Evolutionary conservation across 2,113 vertebrate genomes (phyloP).

Genomic region (Nipponia nippon): DNA sequence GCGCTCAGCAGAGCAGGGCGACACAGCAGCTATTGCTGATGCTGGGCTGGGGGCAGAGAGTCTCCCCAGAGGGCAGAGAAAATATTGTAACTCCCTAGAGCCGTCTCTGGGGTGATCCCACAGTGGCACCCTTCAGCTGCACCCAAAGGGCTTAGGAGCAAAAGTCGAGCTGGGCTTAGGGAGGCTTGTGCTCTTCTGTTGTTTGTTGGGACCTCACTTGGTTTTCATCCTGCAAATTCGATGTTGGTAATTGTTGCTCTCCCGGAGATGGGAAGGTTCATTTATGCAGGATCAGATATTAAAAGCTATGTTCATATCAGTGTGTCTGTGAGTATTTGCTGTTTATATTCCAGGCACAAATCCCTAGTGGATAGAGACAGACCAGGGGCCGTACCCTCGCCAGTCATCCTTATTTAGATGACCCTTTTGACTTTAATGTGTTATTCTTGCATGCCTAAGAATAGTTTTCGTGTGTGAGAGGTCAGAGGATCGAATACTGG

Average conservation of each 20-base stretch:
- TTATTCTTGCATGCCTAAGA: not conserved
- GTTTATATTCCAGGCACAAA: not conserved
- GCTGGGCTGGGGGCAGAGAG: not conserved
- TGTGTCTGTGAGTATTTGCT: not conserved
- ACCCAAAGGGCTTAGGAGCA: not conserved
- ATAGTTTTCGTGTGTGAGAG: not conserved
- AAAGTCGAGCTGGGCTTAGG: not conserved
- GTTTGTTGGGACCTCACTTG: not conserved
- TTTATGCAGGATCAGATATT: not conserved
- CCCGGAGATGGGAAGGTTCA: not conserved
- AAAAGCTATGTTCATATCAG: not conserved
- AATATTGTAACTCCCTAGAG: not conserved
- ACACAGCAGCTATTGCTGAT: fast-evolving
- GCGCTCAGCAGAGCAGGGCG: fast-evolving
- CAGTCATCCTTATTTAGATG: not conserved
- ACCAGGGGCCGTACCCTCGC: not conserved
- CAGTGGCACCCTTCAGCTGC: not conserved
- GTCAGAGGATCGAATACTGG: not conserved
- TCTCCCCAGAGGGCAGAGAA: not conserved
- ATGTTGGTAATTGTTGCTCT: not conserved
- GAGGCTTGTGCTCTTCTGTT: not conserved
- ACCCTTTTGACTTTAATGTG: not conserved
- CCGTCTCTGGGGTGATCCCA: not conserved
- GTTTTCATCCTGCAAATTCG: not conserved
- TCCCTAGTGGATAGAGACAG: not conserved